Base-by-base conservation (phyloP, 2,888 invertebrate species). In the Chalcosyrphus nemorum region DNA sequence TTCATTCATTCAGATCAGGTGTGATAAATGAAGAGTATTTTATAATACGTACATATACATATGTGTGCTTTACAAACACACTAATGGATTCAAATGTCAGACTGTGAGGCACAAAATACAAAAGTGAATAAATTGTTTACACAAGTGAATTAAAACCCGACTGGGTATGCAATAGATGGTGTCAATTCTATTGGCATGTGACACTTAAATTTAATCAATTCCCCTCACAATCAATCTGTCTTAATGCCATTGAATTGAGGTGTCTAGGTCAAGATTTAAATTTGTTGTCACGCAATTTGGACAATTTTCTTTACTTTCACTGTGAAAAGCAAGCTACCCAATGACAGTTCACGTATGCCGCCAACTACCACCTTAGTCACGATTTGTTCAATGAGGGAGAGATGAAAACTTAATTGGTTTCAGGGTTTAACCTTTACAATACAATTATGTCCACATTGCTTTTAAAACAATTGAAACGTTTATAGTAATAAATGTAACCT, bases 191-290 rank as follows among this genome's bases (percentile, higher is more conserved):
- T n/a, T n/a, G n/a, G n/a, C 29, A 17, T 13, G 17, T 21, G 29
- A 47, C 63, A 47, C 47, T 32, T 17, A 27, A 45, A 41, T 29
- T 24, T 19, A 47, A 56, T 54, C 21, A 57, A 35, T 45, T 70
- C 54, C 5, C n/a, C 7, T 41, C 57, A 50, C 61, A 41, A 52
- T 19, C 61, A 41, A 59, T 72, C 38, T 50, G 61, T 50, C 50
- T 17, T 24, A 11, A 15, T 47, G 35, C 21, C 45, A 41, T 52
- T 29, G 27, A 27, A 72, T 72, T 47, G 66, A 43, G 50, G 61
- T 52, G 72, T 72, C 61, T 72, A 61, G 72, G 72, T 72, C 72
- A 72, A 50, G 47, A 72, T 52, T 72, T 61, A 9, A 72, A 72
- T 72, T 72, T 41, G 52, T 7, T 38, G 52, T 52, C 61, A 72